These are phyloP conservation scores for Silurus meridionalis DNA, from an alignment of 2,113 vertebrate genomes.

Conservation along the genomic window DNA sequence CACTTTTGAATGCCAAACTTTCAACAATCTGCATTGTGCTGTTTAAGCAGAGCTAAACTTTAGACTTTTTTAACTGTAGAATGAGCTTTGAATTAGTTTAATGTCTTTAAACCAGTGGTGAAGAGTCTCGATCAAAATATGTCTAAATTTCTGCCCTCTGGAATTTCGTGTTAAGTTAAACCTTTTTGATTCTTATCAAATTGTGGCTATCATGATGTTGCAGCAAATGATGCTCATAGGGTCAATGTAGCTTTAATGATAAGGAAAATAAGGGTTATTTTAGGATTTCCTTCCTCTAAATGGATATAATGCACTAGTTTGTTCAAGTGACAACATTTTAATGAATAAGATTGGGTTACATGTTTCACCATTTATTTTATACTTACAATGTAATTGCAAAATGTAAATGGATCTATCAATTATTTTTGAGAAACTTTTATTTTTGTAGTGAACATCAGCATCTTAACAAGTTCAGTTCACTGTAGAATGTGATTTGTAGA, in stretches of 20 bases:
- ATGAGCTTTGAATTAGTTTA: conserved; percentile 51
- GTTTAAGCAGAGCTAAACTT: conserved; percentile 17
- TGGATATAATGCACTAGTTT: conserved; percentile 58
- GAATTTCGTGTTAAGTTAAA: conserved; percentile 39
- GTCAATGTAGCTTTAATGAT: background rate
- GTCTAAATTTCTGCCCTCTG: conserved; percentile 24
- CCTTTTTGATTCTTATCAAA: background rate
- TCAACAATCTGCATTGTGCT: conserved; percentile 41
- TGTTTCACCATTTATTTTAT: conserved; percentile 26
- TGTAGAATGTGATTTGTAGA: conserved; percentile 20
- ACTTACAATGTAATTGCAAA: background rate
- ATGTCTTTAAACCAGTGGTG: conserved; percentile 59
- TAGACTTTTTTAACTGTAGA: conserved; percentile 36
- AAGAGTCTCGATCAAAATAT: conserved; percentile 9
- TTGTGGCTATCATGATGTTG: conserved; percentile 17
- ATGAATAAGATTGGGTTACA: background rate
- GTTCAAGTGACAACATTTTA: conserved; percentile 54
- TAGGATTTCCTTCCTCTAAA: conserved; percentile 39
- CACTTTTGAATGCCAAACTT: conserved; percentile 48
- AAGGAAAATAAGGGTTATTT: background rate
- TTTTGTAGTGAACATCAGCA: conserved; percentile 53
- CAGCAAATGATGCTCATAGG: conserved; percentile 45
- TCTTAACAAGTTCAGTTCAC: conserved; percentile 6
- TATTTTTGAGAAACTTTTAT: conserved; percentile 46
- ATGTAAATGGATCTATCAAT: background rate